phyloP scores from a whole-genome alignment of 2,797 vertebrate genomes.

The Tapirus indicus region DNA sequence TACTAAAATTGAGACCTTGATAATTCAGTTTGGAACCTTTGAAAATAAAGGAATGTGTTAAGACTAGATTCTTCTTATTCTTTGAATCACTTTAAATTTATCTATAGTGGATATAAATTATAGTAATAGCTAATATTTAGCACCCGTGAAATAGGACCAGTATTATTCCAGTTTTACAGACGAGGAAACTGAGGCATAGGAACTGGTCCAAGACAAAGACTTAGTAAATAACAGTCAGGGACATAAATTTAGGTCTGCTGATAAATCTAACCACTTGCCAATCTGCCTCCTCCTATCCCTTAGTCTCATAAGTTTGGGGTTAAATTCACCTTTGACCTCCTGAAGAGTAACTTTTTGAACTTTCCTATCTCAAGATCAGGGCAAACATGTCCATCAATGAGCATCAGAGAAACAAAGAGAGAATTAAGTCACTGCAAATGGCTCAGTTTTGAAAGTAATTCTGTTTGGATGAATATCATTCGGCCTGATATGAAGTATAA shows the following conservation, averaged over 20 bases:
- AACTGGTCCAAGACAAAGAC: neutral
- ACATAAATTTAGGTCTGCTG: neutral
- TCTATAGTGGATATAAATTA: neutral
- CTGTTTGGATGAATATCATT: neutral
- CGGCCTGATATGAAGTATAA: neutral
- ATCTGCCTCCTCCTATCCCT: neutral
- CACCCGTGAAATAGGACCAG: neutral
- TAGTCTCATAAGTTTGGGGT: neutral
- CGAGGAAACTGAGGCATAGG: neutral
- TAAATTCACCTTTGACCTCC: neutral
- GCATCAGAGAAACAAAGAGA: neutral
- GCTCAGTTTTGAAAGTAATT: neutral
- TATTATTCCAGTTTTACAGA: neutral
- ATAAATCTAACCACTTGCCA: neutral
- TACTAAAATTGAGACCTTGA: neutral
- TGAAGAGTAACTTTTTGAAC: neutral
- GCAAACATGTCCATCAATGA: neutral
- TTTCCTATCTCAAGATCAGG: neutral
- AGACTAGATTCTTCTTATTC: neutral
- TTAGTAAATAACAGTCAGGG: neutral
- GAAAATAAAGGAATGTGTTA: neutral
- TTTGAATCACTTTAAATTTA: neutral
- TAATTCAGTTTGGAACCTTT: neutral
- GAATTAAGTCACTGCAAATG: neutral
- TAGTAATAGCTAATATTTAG: neutral